Percentiles rank a stretch among this genome's conserved stretches.
Evolutionary conservation across 2,797 vertebrate species (phyloP).

Genomic region (Bovichtus diacanthus): DNA sequence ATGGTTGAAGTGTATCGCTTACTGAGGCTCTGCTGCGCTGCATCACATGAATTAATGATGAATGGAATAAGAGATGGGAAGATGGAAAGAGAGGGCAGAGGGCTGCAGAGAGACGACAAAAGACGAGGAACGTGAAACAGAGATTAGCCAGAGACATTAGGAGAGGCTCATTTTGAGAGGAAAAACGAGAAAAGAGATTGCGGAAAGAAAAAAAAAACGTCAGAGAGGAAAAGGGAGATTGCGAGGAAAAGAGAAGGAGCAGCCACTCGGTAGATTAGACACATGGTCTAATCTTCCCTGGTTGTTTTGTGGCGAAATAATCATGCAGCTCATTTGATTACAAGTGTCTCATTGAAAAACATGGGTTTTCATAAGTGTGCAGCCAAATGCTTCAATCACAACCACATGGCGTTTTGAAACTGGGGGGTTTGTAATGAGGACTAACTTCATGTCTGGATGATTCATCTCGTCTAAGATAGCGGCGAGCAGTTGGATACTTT

Average conservation of each 20-base stretch:
- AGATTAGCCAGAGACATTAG: constrained; percentile 59
- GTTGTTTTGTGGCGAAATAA: constrained; percentile 67
- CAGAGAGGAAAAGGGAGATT: not conserved
- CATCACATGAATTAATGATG: constrained; percentile 81
- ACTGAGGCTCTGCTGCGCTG: constrained; percentile 68
- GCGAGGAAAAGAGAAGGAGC: constrained; percentile 8
- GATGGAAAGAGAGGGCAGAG: constrained; percentile 42
- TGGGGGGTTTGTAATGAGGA: constrained; percentile 51
- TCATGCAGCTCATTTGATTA: constrained; percentile 78
- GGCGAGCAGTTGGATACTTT: not conserved
- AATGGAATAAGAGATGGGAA: constrained; percentile 45
- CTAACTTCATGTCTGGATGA: constrained; percentile 39
- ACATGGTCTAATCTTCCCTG: constrained; percentile 55
- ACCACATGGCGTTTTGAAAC: constrained; percentile 38
- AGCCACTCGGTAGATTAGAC: constrained; percentile 52
- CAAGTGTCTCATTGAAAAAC: constrained; percentile 81
- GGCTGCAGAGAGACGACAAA: constrained; percentile 46
- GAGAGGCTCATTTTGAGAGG: constrained; percentile 44
- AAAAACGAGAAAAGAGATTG: constrained; percentile 55
- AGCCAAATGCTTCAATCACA: constrained; percentile 67
- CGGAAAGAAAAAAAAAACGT: constrained; percentile 18
- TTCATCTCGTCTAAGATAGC: constrained; percentile 7
- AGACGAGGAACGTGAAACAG: constrained; percentile 35
- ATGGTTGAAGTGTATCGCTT: constrained; percentile 82
- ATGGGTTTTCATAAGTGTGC: constrained; percentile 76